Percentiles rank a stretch among this genome's conserved stretches.
Conservation (phyloP, 1,140 invertebrate species). For the Stegodyphus mimosarum region DNA sequence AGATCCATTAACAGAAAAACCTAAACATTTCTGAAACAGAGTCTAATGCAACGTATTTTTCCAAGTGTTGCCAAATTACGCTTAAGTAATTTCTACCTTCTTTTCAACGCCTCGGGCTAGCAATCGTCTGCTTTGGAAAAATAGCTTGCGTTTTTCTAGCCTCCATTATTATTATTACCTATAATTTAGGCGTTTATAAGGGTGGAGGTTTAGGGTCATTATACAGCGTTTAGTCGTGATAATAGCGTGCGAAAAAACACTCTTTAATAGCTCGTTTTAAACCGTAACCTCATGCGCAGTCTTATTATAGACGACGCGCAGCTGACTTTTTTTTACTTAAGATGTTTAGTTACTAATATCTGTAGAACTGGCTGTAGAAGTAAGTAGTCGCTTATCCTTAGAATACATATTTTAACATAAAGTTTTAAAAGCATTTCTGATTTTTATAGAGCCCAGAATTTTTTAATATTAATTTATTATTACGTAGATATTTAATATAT, state of each 20-base stretch:
- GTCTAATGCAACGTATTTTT: constrained; percentile 10
- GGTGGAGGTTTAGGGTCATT: constrained; percentile 54
- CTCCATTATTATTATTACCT: constrained; percentile 57
- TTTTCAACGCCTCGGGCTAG: constrained; percentile 37
- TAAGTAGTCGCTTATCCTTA: no score
- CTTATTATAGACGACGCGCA: constrained; percentile 6
- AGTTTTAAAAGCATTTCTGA: no score
- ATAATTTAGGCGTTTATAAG: constrained; percentile 57
- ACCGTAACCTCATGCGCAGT: constrained; percentile 25
- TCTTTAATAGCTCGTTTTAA: constrained; percentile 45
- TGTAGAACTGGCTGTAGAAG: no score
- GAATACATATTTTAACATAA: no score
- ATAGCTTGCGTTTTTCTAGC: constrained; percentile 38
- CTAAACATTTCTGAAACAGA: constrained; percentile 3
- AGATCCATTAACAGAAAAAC: constrained; percentile 19
- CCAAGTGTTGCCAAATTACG: constrained; percentile 40
- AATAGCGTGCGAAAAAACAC: constrained; percentile 59
- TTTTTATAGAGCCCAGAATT: no score
- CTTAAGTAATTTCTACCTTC: constrained; percentile 41
- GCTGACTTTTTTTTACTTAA: neutral
- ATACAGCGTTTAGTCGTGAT: constrained; percentile 59
- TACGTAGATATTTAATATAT: no score
- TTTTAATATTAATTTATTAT: no score
- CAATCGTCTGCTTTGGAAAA: constrained; percentile 37
- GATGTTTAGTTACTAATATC: no score